A percentile compares a stretch with the other conserved stretches of the same genome.
phyloP scores from a whole-genome alignment of 2,797 vertebrate genomes.

The Sandelia bainsii region DNA sequence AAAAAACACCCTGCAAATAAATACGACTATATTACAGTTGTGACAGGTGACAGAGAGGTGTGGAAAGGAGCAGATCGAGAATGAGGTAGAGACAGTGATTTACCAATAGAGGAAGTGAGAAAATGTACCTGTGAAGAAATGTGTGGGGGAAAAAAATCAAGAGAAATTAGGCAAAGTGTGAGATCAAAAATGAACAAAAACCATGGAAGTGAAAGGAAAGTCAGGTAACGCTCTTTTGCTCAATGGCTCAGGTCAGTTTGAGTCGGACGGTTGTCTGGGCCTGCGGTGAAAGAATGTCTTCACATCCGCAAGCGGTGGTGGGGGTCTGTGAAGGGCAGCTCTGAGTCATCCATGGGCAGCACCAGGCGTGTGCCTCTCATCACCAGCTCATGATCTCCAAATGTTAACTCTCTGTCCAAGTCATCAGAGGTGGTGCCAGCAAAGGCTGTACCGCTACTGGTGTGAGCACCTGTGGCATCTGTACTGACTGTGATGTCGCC shows the following conservation, averaged over 20 bases:
- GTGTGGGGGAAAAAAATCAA: slow-evolving; percentile 10
- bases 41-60: slow-evolving; percentile 46
- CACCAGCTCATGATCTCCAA: slow-evolving; percentile 93
- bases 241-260: slow-evolving; percentile 53
- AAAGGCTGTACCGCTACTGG: slow-evolving; percentile 61
- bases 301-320: slow-evolving; percentile 66
- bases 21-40: slow-evolving; percentile 57
- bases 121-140: slow-evolving; percentile 12
- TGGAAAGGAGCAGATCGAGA: slow-evolving; percentile 58
- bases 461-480: slow-evolving; percentile 79
- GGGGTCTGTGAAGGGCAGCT: slow-evolving; percentile 88
- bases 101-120: slow-evolving; percentile 47
- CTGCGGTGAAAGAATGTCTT: not conserved
- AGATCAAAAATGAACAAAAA: slow-evolving; percentile 19
- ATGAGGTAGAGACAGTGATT: slow-evolving; percentile 84
- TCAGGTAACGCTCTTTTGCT: slow-evolving; percentile 64
- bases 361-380: slow-evolving; percentile 95
- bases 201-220: slow-evolving; percentile 27
- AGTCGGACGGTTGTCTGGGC: slow-evolving; percentile 36
- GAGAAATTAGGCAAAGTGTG: slow-evolving; percentile 18
- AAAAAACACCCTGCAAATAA: slow-evolving; percentile 62
- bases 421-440: slow-evolving; percentile 84
- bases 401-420: slow-evolving; percentile 90
- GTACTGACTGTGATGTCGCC: slow-evolving; percentile 93
- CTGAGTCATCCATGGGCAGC: slow-evolving; percentile 96